Evolutionary conservation across 2,113 vertebrate species (phyloP).

Genomic region (Illadopsis cleaveri): DNA sequence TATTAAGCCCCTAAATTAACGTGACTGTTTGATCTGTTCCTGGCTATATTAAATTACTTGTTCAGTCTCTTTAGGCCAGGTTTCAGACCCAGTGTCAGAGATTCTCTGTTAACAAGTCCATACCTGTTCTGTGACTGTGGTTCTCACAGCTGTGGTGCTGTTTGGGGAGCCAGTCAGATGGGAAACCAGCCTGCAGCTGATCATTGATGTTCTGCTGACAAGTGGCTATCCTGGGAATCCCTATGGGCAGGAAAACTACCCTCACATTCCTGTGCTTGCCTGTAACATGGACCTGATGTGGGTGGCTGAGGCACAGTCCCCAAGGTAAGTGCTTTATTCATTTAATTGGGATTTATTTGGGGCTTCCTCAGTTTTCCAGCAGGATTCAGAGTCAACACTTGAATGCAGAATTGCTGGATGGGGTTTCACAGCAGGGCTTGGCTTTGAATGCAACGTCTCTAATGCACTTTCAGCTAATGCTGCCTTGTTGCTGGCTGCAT

Average conservation of each 20-base stretch:
- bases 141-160: constrained; percentile 78
- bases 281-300: constrained; percentile 91
- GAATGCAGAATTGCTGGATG: background rate
- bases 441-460: background rate
- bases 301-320: constrained; percentile 88
- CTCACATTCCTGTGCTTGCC: constrained; percentile 85
- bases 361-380: background rate
- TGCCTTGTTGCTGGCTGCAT: background rate
- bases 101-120: background rate
- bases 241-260: constrained; percentile 46
- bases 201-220: constrained; percentile 86
- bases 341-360: rapidly evolving
- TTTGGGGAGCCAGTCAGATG: constrained; percentile 90
- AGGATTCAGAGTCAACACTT: background rate
- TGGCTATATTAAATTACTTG: background rate
- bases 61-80: background rate
- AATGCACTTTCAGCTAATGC: background rate
- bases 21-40: background rate
- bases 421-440: background rate
- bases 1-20: background rate
- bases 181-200: constrained; percentile 89
- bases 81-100: background rate
- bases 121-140: background rate
- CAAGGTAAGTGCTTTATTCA: constrained; percentile 68
- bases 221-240: constrained; percentile 79